phyloP scores from a whole-genome alignment of 2,113 vertebrate species.

The Isichthys henryi region DNA sequence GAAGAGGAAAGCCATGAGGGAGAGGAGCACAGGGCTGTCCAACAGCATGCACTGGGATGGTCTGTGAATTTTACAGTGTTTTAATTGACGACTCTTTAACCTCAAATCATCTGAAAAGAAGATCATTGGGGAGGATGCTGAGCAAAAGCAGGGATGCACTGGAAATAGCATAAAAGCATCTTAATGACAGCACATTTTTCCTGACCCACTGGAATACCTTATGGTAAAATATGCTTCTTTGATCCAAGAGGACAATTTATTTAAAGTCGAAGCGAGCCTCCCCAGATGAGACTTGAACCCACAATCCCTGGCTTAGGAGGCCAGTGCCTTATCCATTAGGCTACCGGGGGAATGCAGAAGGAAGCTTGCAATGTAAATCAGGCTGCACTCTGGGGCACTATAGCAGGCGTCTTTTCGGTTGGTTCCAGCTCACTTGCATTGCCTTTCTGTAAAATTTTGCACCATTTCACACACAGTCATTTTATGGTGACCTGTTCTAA shows the following conservation, averaged over 20 bases:
- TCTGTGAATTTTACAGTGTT: neutral
- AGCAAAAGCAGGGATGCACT: too few species aligned
- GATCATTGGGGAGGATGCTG: neutral
- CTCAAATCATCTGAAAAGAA: neutral
- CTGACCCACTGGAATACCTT: neutral
- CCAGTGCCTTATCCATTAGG: constrained; percentile 47
- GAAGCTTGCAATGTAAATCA: too few species aligned
- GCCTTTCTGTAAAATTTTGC: neutral
- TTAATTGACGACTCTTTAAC: neutral
- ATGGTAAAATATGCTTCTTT: too few species aligned
- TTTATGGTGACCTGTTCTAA: neutral
- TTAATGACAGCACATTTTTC: neutral
- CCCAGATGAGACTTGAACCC: constrained; percentile 34
- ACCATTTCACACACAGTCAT: neutral
- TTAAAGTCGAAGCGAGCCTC: neutral
- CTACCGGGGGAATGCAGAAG: neutral
- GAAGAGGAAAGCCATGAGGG: neutral
- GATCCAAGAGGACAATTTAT: too few species aligned
- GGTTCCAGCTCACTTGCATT: neutral
- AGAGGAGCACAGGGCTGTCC: neutral
- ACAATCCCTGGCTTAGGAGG: constrained; percentile 47
- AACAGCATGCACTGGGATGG: neutral
- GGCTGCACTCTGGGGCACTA: neutral
- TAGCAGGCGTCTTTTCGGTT: neutral
- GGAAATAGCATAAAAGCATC: neutral